A percentile compares a stretch with the other conserved stretches of the same genome.
phyloP scores from a whole-genome alignment of 1,140 invertebrate genomes.

The Trichonephila clavipes region DNA sequence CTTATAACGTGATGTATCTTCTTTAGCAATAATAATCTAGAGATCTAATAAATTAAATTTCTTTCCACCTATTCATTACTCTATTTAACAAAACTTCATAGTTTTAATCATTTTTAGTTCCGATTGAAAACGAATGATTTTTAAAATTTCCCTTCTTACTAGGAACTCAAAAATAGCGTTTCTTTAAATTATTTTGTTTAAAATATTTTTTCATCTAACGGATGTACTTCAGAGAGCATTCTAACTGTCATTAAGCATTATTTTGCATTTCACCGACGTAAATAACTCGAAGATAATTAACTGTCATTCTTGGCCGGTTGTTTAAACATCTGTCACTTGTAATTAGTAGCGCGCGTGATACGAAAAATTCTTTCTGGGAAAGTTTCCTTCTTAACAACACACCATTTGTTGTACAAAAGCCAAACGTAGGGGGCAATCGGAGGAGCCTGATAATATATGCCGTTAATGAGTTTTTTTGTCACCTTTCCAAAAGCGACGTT shows the following conservation, averaged over 20 bases:
- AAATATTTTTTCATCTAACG: not conserved
- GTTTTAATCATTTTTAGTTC: too few relatives aligned
- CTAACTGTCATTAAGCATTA: not conserved
- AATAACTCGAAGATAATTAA: not conserved
- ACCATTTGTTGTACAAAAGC: not conserved
- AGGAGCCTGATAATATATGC: too few relatives aligned
- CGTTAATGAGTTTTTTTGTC: too few relatives aligned
- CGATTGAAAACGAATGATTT: not conserved
- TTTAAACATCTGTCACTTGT: conserved; percentile 18
- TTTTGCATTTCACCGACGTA: not conserved
- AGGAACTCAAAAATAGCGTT: not conserved
- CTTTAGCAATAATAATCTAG: too few relatives aligned
- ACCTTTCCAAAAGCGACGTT: too few relatives aligned
- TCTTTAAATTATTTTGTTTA: too few relatives aligned
- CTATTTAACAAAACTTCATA: too few relatives aligned
- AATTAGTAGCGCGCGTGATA: not conserved
- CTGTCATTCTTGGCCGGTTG: not conserved
- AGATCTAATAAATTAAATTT: too few relatives aligned
- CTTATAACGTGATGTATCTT: too few relatives aligned
- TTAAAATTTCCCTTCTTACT: not conserved
- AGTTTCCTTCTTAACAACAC: not conserved
- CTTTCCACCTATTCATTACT: too few relatives aligned
- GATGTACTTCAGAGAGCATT: not conserved
- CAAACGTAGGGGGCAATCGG: too few relatives aligned
- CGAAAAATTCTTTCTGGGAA: not conserved